These are phyloP conservation scores for Andricus grossulariae DNA, from an alignment of 1,140 invertebrate genomes.

Conservation along the genomic window DNA sequence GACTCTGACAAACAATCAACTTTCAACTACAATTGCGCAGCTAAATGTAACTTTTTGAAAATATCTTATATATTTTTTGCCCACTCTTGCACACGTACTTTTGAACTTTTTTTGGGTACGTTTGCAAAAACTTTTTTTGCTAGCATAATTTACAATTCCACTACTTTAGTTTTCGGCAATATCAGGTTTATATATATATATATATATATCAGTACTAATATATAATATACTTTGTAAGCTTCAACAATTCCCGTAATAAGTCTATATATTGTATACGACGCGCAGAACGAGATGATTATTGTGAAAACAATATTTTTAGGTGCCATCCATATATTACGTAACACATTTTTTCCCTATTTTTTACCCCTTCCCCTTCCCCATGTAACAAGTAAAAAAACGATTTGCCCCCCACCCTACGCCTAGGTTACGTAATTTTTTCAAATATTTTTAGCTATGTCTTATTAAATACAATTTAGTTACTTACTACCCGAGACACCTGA, in stretches of 20 bases:
- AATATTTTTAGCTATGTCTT: too few relatives aligned
- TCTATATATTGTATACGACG: constrained; percentile 48
- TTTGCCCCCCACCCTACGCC: too few relatives aligned
- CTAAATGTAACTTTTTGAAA: constrained; percentile 47
- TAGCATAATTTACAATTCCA: constrained; percentile 61
- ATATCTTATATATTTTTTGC: constrained; percentile 47
- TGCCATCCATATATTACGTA: too few relatives aligned
- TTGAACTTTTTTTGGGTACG: constrained; percentile 30
- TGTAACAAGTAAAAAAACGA: too few relatives aligned
- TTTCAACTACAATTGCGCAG: constrained; percentile 46
- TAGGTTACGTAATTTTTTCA: too few relatives aligned
- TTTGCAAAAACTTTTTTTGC: constrained; percentile 25
- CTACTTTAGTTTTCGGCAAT: constrained; percentile 56
- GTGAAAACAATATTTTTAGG: background rate
- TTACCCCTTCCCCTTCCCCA: too few relatives aligned
- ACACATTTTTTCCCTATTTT: too few relatives aligned
- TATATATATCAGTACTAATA: constrained; percentile 37
- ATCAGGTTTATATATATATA: constrained; percentile 43
- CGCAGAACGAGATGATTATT: background rate
- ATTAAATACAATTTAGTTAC: too few relatives aligned
- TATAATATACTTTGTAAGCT: constrained; percentile 63
- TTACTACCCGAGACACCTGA: too few relatives aligned
- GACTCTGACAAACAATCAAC: constrained; percentile 24
- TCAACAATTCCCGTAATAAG: constrained; percentile 69
- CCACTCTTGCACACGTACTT: constrained; percentile 27